phyloP scores from a whole-genome alignment of 2,888 invertebrate genomes.

The Bembecia ichneumoniformis region DNA sequence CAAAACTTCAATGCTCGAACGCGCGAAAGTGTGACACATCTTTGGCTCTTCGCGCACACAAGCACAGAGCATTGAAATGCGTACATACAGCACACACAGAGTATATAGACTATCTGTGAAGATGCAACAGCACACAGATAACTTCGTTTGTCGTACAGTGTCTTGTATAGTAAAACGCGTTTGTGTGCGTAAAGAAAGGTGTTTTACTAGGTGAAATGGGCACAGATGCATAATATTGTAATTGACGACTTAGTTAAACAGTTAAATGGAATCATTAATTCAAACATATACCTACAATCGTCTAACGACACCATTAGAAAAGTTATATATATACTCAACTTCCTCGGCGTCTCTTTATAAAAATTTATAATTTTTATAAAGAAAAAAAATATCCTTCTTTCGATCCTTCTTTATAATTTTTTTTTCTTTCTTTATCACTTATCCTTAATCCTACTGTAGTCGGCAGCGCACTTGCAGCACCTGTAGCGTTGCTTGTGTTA shows the following conservation, averaged over 20 bases:
- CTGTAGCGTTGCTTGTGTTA: no score
- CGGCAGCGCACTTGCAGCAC: no score
- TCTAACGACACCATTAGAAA: neutral
- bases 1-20: conserved; percentile 3
- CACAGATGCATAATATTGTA: conserved; percentile 29
- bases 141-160: conserved; percentile 15
- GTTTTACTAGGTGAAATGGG: conserved; percentile 65
- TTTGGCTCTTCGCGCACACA: conserved; percentile 3
- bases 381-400: no score
- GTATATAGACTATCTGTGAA: neutral
- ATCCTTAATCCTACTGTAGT: no score
- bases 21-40: conserved; percentile 2
- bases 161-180: neutral
- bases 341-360: no score
- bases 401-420: no score
- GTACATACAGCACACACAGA: conserved; percentile 10
- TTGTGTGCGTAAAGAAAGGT: conserved; percentile 68
- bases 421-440: no score
- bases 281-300: conserved; percentile 11
- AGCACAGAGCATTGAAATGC: conserved; percentile 1
- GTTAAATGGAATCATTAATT: conserved; percentile 40
- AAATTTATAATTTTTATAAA: no score
- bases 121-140: conserved; percentile 6
- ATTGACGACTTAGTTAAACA: conserved; percentile 24
- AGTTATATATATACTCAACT: no score